A percentile compares a stretch with the other conserved stretches of the same genome.
Conservation (phyloP, 2,888 invertebrate species). For the Leptarthrus brevirostris region DNA sequence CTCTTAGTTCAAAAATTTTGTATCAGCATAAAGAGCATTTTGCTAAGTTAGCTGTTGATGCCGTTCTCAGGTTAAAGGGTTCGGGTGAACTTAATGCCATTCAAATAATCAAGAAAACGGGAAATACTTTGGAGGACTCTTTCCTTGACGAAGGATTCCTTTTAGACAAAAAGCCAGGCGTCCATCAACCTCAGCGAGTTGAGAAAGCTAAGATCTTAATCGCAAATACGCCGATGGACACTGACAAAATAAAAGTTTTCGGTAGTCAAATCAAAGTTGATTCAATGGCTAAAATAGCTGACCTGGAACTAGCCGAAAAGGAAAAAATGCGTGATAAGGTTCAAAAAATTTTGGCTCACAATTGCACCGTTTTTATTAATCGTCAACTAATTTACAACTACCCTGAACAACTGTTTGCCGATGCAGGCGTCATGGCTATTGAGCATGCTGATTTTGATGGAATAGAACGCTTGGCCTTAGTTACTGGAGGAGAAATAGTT, state of each 20-base stretch:
- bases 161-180: conserved; percentile 95
- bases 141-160: conserved; percentile 96
- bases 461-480: conserved; percentile 95
- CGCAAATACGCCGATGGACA: conserved; percentile 99
- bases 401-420: conserved; percentile 98
- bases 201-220: conserved; percentile 97
- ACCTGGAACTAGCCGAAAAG: conserved; percentile 96
- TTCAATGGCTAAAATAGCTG: conserved; percentile 95
- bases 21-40: conserved; percentile 98
- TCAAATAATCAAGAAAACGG: conserved; percentile 97
- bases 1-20: conserved; percentile 96
- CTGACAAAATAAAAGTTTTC: conserved; percentile 99
- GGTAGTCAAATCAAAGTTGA: conserved; percentile 94
- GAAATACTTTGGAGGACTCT: conserved; percentile 92
- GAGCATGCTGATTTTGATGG: conserved; percentile 99
- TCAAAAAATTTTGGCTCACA: conserved; percentile 92
- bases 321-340: conserved; percentile 99
- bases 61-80: conserved; percentile 93
- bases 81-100: conserved; percentile 96
- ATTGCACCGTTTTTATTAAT: conserved; percentile 98
- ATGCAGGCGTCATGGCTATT: conserved; percentile 98
- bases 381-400: conserved; percentile 99
- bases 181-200: conserved; percentile 93
- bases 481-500: conserved; percentile 97
- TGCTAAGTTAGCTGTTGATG: conserved; percentile 93